These are phyloP conservation scores for Spodoptera picta DNA, from an alignment of 2,888 invertebrate species.

Conservation along the genomic window DNA sequence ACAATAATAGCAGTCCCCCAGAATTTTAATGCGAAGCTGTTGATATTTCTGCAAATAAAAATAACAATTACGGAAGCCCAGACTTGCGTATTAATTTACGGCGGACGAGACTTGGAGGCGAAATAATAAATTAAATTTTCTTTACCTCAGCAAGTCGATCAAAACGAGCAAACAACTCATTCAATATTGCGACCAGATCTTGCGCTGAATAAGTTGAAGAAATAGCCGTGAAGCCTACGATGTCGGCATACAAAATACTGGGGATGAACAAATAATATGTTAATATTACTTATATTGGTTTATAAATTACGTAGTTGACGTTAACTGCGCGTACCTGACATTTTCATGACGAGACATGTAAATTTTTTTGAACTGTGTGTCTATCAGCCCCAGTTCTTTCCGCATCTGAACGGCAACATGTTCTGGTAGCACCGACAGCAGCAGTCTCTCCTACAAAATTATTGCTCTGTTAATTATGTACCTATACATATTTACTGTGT, in stretches of 20 bases:
- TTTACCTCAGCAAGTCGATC: slow-evolving; percentile 95
- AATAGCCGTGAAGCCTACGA: slow-evolving; percentile 98
- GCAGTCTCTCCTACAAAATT: slow-evolving; percentile 94
- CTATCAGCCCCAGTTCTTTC: slow-evolving; percentile 96
- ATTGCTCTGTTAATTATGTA: neutral
- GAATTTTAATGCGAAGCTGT: slow-evolving; percentile 97
- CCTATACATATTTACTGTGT: no score
- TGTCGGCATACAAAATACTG: slow-evolving; percentile 99
- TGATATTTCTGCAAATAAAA: slow-evolving; percentile 93
- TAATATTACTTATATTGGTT: slow-evolving; percentile 9
- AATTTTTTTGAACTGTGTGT: slow-evolving; percentile 98
- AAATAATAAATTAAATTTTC: slow-evolving; percentile 44
- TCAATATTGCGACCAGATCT: slow-evolving; percentile 97
- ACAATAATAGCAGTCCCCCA: slow-evolving; percentile 99
- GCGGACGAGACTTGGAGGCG: slow-evolving; percentile 31
- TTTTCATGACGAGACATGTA: slow-evolving; percentile 99
- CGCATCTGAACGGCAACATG: slow-evolving; percentile 99
- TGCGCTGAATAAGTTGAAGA: slow-evolving; percentile 98
- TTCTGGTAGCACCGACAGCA: slow-evolving; percentile 97
- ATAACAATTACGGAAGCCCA: slow-evolving; percentile 33
- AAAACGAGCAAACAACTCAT: slow-evolving; percentile 98
- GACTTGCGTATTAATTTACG: slow-evolving; percentile 31
- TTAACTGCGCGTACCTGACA: slow-evolving; percentile 91
- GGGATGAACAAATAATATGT: slow-evolving; percentile 61
- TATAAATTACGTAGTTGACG: slow-evolving; percentile 1